These are phyloP conservation scores for Alfaro cultratus DNA, from an alignment of 2,797 vertebrate genomes.

Conservation along the genomic window DNA sequence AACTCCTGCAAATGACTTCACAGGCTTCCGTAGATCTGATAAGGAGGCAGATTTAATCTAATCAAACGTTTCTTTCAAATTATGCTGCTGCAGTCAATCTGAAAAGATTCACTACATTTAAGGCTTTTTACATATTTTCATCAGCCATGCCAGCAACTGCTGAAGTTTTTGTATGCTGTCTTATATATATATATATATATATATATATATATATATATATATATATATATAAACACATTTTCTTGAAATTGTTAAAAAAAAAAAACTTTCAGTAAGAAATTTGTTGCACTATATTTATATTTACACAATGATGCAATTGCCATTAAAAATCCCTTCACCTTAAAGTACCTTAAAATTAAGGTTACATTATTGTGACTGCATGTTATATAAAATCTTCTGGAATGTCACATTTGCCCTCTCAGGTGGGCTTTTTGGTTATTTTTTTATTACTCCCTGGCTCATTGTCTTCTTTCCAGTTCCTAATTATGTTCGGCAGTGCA, in stretches of 20 bases:
- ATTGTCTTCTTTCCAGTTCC: conserved; percentile 19
- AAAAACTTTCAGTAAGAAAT: neutral
- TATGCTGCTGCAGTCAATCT: too few species aligned
- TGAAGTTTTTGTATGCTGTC: too few species aligned
- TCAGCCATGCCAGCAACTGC: too few species aligned
- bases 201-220: too few species aligned
- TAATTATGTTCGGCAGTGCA: conserved; percentile 40
- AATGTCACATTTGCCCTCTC: conserved; percentile 48
- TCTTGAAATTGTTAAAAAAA: neutral
- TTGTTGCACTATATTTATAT: neutral
- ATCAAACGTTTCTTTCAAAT: too few species aligned
- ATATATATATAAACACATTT: neutral
- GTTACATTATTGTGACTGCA: neutral
- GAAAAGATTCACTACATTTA: too few species aligned
- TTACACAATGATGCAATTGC: neutral
- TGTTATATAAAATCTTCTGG: conserved; percentile 10
- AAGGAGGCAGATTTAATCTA: neutral
- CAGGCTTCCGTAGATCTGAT: neutral
- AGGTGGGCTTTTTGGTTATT: conserved; percentile 48
- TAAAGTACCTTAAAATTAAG: neutral
- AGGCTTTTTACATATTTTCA: too few species aligned
- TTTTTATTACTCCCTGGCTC: conserved; percentile 9
- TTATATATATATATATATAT: too few species aligned
- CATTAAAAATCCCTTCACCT: neutral
- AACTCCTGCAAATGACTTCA: neutral